Evolutionary conservation across 2,888 invertebrate genomes (phyloP).

Genomic region (Apeira syringaria): DNA sequence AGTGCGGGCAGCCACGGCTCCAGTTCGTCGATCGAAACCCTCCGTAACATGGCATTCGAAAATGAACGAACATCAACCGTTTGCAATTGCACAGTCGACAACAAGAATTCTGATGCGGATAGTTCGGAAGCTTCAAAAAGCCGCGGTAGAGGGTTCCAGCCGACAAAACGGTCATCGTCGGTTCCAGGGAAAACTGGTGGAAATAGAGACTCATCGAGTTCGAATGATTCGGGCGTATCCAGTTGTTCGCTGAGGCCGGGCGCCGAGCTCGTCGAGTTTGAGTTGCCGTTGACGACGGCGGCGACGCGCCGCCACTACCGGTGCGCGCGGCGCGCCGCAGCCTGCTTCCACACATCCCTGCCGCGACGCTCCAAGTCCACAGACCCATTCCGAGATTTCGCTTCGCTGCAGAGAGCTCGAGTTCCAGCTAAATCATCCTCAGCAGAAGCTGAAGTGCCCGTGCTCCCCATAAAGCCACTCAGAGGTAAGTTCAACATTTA

Average conservation of each 20-base stretch:
- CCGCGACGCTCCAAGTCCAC: conserved; percentile 88
- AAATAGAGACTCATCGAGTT: conserved; percentile 91
- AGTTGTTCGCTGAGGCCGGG: conserved; percentile 85
- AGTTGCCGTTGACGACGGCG: conserved; percentile 83
- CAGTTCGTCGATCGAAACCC: conserved; percentile 75
- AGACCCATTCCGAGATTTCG: conserved; percentile 83
- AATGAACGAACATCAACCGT: conserved; percentile 57
- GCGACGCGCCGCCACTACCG: conserved; percentile 81
- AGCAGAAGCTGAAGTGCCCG: conserved; percentile 90
- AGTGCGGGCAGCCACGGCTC: conserved; percentile 68
- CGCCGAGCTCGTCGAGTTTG: conserved; percentile 79
- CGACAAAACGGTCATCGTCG: conserved; percentile 43
- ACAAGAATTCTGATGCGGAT: conserved; percentile 67
- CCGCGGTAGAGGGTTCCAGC: conserved; percentile 34
- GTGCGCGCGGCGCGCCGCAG: conserved; percentile 81
- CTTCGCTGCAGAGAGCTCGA: conserved; percentile 83
- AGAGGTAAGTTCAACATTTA: conserved; percentile 56
- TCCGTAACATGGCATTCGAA: conserved; percentile 60
- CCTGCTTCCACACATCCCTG: conserved; percentile 77
- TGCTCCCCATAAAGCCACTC: conserved; percentile 83
- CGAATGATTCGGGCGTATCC: conserved; percentile 92
- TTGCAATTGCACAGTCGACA: conserved; percentile 54
- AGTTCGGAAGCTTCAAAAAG: conserved; percentile 64
- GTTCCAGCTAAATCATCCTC: conserved; percentile 88
- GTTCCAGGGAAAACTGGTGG: conserved; percentile 87